phyloP scores from a whole-genome alignment of 2,797 vertebrate species.

The Halcyon badia region DNA sequence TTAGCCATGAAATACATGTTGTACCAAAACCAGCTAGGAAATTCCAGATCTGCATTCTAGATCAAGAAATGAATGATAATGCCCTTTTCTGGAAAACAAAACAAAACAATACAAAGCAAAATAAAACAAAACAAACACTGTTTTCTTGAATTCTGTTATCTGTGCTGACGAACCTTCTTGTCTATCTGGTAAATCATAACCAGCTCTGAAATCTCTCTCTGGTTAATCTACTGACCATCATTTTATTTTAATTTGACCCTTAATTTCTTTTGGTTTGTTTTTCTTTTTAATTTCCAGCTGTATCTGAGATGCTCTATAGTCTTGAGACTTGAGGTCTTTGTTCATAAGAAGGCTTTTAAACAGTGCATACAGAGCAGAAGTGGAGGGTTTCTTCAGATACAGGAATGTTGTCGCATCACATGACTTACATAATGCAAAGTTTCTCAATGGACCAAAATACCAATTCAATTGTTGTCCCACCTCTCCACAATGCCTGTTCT shows the following conservation, averaged over 20 bases:
- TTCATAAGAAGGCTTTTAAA: neutral
- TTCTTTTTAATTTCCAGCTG: neutral
- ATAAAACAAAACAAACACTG: neutral
- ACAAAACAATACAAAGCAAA: neutral
- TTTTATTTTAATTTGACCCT: neutral
- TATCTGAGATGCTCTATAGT: neutral
- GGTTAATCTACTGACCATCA: neutral
- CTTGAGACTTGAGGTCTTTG: neutral
- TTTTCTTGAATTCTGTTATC: neutral
- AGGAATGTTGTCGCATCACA: neutral
- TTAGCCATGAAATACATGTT: neutral
- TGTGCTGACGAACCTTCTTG: neutral
- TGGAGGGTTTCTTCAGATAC: neutral
- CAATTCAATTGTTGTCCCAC: neutral
- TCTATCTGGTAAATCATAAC: neutral
- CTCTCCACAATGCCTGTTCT: neutral
- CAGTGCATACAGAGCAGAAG: neutral
- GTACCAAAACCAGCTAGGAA: neutral
- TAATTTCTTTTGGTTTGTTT: neutral
- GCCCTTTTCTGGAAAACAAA: neutral
- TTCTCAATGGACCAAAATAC: neutral
- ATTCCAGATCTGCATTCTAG: neutral
- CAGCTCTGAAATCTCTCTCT: neutral
- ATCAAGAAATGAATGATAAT: neutral
- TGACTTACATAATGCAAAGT: neutral